phyloP scores from a whole-genome alignment of 2,888 invertebrate genomes.

The Miltochrista miniata region DNA sequence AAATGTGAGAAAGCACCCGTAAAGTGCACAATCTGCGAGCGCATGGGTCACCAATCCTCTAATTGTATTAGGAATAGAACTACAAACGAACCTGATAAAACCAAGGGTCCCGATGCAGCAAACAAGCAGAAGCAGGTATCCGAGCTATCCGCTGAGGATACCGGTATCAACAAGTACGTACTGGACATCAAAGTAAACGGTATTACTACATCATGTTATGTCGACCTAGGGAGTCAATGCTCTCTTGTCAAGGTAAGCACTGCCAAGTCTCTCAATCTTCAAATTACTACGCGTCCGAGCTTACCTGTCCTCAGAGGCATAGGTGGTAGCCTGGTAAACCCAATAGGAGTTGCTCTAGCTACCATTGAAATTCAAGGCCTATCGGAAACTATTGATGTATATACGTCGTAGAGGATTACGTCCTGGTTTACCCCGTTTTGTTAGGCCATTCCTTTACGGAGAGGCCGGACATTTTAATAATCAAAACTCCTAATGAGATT shows the following conservation, averaged over 20 bases:
- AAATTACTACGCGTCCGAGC: not conserved
- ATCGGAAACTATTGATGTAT: not conserved
- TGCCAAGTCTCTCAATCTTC: not conserved
- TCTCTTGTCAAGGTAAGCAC: not conserved
- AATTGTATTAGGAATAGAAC: no score
- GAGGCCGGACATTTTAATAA: not conserved
- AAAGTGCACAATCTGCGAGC: not conserved
- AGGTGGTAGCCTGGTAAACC: not conserved
- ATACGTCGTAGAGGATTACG: constrained; percentile 1
- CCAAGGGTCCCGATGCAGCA: no score
- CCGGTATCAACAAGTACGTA: not conserved
- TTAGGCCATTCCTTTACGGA: constrained; percentile 5
- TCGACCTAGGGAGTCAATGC: constrained; percentile 3
- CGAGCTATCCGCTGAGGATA: not conserved
- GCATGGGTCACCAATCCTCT: not conserved
- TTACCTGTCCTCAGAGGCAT: not conserved
- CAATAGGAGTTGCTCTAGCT: not conserved
- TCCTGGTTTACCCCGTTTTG: not conserved
- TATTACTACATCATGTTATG: not conserved
- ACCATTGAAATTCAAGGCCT: not conserved
- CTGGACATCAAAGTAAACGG: not conserved
- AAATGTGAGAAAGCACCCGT: not conserved
- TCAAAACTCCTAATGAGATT: not conserved
- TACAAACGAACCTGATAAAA: not conserved
- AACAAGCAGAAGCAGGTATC: not conserved